Percentiles rank a stretch among this genome's conserved stretches.
These are phyloP conservation scores for Gouania willdenowi DNA, from an alignment of 2,797 vertebrate genomes.

Conservation along the genomic window DNA sequence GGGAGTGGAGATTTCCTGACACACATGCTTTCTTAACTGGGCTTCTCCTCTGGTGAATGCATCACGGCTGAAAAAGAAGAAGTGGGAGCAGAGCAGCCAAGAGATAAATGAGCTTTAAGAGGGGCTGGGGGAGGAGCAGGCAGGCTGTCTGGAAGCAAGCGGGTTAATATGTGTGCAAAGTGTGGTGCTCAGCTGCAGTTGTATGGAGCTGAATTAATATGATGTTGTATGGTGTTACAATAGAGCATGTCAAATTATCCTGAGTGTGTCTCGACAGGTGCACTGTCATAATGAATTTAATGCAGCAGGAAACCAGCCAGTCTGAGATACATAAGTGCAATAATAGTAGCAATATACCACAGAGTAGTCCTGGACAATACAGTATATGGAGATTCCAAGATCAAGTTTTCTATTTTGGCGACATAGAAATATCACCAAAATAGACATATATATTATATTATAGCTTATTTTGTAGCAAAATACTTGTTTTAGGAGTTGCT, in stretches of 20 bases:
- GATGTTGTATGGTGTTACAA: constrained; percentile 13
- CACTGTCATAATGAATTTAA: constrained; percentile 17
- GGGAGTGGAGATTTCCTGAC: constrained; percentile 26
- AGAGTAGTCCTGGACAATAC: too few relatives aligned
- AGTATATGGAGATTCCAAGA: too few relatives aligned
- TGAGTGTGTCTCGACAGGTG: constrained; percentile 13
- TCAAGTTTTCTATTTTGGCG: too few relatives aligned
- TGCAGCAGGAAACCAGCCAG: constrained; percentile 2
- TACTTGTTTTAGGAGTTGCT: too few relatives aligned
- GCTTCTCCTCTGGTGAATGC: constrained; percentile 29
- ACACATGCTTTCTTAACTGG: constrained; percentile 44
- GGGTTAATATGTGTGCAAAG: constrained; percentile 17
- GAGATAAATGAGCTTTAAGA: constrained; percentile 34
- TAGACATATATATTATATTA: too few relatives aligned
- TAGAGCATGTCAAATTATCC: constrained; percentile 6
- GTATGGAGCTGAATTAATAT: neutral
- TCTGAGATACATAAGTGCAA: too few relatives aligned
- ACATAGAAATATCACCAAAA: too few relatives aligned
- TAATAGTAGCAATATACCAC: neutral
- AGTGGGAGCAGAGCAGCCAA: constrained; percentile 8
- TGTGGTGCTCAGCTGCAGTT: constrained; percentile 14
- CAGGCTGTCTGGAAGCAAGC: constrained; percentile 6
- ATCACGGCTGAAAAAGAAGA: constrained; percentile 23
- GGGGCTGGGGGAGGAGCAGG: constrained; percentile 6
- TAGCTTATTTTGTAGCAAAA: too few relatives aligned